phyloP scores from a whole-genome alignment of 2,888 invertebrate species.

The Dryobotodes eremita region DNA sequence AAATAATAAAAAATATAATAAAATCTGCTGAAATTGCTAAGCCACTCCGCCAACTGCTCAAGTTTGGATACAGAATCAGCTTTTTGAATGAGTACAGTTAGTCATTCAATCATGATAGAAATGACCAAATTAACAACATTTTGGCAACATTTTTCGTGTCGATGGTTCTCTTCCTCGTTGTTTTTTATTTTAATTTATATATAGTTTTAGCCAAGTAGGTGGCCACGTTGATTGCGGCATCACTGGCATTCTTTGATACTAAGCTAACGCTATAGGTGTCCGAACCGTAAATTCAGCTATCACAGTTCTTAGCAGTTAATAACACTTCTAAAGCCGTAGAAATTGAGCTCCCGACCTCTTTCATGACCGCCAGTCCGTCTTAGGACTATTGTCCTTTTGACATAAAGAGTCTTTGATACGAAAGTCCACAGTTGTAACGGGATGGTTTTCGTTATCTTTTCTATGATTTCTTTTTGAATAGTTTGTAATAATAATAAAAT shows the following conservation, averaged over 20 bases:
- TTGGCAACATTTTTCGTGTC: not conserved
- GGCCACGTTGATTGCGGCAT: too few relatives aligned
- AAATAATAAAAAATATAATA: too few relatives aligned
- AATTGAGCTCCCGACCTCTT: conserved; percentile 12
- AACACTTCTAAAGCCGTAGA: not conserved
- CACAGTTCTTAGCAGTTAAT: not conserved
- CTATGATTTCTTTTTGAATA: conserved; percentile 1
- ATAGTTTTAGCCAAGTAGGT: too few relatives aligned
- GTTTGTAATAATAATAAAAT: too few relatives aligned
- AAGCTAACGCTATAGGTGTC: not conserved
- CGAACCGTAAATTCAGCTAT: not conserved
- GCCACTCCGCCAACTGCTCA: not conserved
- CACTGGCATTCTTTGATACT: not conserved
- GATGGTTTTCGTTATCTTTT: not conserved
- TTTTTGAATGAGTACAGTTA: not conserved
- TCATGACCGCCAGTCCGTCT: conserved; percentile 13
- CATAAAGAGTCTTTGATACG: conserved; percentile 5
- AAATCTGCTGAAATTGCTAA: not conserved
- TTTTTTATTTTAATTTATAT: too few relatives aligned
- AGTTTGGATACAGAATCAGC: too few relatives aligned
- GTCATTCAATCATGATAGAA: not conserved
- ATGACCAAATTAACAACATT: not conserved
- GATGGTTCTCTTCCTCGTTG: too few relatives aligned
- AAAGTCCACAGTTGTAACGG: conserved; percentile 13
- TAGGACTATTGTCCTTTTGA: conserved; percentile 20